Conservation (phyloP, 2,797 vertebrate genomes). For the Catamblyrhynchus diadema region DNA sequence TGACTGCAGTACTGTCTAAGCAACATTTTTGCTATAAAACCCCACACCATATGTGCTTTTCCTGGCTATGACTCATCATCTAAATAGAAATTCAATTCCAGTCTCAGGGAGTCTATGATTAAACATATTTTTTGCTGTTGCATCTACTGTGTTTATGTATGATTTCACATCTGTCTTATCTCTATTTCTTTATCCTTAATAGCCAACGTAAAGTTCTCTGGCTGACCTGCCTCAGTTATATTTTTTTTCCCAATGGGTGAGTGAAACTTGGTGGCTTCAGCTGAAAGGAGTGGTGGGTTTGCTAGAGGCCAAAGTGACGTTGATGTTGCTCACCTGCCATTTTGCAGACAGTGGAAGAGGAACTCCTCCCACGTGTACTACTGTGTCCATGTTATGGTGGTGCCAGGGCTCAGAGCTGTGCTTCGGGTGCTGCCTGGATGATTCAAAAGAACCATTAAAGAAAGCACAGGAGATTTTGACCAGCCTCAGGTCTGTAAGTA, state of each 20-base stretch:
- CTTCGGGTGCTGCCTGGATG: conserved; percentile 57
- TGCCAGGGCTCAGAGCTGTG: conserved; percentile 59
- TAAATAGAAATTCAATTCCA: not conserved
- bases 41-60: not conserved
- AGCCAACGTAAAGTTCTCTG: not conserved
- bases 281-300: not conserved
- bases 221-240: not conserved
- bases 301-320: conserved; percentile 27
- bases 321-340: conserved; percentile 59
- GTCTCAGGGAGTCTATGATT: not conserved
- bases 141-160: not conserved
- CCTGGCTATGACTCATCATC: not conserved
- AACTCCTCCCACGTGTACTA: conserved; percentile 24
- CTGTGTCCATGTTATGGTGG: conserved; percentile 56
- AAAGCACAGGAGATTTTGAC: conserved; percentile 66
- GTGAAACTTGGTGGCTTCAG: conserved; percentile 2
- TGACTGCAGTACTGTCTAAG: not conserved
- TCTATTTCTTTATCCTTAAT: not conserved
- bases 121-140: not conserved
- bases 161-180: not conserved
- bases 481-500: conserved; percentile 70
- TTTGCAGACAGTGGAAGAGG: conserved; percentile 66
- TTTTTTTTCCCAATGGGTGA: not conserved
- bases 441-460: conserved; percentile 60
- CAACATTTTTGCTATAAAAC: not conserved